A percentile compares a stretch with the other conserved stretches of the same genome.
Conservation (phyloP, 2,888 invertebrate species). For the Nephrocerus scutellatus region DNA sequence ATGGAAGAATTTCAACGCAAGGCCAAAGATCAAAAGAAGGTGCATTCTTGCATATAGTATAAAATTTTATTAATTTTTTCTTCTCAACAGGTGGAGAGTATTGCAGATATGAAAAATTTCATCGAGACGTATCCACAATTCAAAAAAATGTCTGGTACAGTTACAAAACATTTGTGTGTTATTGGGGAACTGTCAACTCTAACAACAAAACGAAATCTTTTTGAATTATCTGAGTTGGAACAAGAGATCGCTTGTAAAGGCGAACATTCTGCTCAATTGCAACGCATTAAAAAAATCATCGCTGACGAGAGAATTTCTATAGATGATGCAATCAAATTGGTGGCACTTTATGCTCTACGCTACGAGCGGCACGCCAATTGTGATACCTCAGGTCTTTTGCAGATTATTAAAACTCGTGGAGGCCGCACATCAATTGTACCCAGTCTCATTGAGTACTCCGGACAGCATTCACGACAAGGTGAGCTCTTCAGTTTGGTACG, state of each 20-base stretch:
- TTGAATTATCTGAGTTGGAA: constrained; percentile 89
- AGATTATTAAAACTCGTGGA: constrained; percentile 64
- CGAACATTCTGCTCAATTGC: constrained; percentile 70
- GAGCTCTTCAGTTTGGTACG: constrained; percentile 85
- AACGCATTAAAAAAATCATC: constrained; percentile 74
- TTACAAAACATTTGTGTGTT: constrained; percentile 94
- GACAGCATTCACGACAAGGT: constrained; percentile 69
- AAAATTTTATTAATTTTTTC: constrained; percentile 13
- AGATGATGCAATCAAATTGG: constrained; percentile 78
- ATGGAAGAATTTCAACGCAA: constrained; percentile 98
- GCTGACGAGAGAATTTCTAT: constrained; percentile 63
- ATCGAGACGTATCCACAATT: constrained; percentile 98
- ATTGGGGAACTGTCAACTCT: constrained; percentile 89
- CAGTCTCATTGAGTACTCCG: constrained; percentile 76
- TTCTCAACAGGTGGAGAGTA: constrained; percentile 70
- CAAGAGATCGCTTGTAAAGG: constrained; percentile 88
- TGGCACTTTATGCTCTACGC: constrained; percentile 86
- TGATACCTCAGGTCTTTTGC: constrained; percentile 69
- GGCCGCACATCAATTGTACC: constrained; percentile 58
- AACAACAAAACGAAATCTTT: constrained; percentile 67
- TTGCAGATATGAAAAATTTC: constrained; percentile 97
- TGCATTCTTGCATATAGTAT: not conserved
- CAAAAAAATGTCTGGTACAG: constrained; percentile 92
- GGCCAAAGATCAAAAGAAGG: constrained; percentile 88
- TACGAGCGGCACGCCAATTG: constrained; percentile 88